Base-by-base conservation (phyloP, 1,140 invertebrate genomes). In the Theocolax elegans region DNA sequence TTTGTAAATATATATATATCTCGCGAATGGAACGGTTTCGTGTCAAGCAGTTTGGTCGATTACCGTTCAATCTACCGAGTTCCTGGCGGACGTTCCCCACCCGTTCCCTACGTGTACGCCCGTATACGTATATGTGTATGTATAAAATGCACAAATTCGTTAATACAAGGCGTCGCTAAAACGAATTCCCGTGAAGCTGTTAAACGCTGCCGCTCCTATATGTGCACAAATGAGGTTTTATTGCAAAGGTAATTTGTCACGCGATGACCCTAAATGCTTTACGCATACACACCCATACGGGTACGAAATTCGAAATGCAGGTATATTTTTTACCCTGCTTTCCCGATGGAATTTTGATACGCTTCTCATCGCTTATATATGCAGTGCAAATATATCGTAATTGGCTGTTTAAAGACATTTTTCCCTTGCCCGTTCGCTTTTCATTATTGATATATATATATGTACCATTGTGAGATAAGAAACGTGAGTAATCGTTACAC, bases 1-100 rank as follows among this genome's bases (percentile, higher is more conserved):
- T 65, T 65, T 54, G 25, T 65, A n/a, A n/a, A n/a, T n/a, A n/a
- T n/a, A n/a, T n/a, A 65, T 42, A 56, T 56, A 31, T 66, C 15
- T 51, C 17, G 23, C 15, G 13, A 46, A 53, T 21, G 13, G 17
- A 66, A 46, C 25, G 53, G 1, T 23, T 29, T n/a, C 49, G 40
- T 31, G 35, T n/a, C 21, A 10, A 42, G 38, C 15, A 15, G 64
- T 35, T 66, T 51, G 17, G 44, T 66, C 53, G 51, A 66, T 56
- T 66, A 56, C 27, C 25, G 21, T 59, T 59, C 56, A 59, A 59
- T 46, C 27, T 17, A 17, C 15, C 23, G 29, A 46, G 21, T 15
- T 7, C n/a, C 62, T 25, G 48, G 17, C 62, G 38, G 42, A n/a
- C n/a, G n/a, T n/a, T n/a, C n/a, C n/a, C n/a, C n/a, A n/a, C n/a